A percentile compares a stretch with the other conserved stretches of the same genome.
These are phyloP conservation scores for Habrosyne pyritoides DNA, from an alignment of 2,888 invertebrate species.

Conservation along the genomic window DNA sequence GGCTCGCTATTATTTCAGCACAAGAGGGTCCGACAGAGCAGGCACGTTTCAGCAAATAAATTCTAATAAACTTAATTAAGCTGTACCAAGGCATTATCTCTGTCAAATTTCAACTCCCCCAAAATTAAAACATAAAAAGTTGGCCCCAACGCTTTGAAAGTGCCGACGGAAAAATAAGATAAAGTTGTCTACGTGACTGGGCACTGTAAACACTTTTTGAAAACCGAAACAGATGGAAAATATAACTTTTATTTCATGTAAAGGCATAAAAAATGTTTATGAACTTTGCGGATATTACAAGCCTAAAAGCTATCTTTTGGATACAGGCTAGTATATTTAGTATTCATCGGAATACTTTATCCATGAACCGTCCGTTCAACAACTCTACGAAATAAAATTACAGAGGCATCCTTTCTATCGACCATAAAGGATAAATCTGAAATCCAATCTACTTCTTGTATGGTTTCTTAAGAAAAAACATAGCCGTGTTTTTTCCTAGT, in stretches of 20 bases:
- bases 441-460: constrained; percentile 45
- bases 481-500: constrained; percentile 31
- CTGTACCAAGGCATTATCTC: constrained; percentile 72
- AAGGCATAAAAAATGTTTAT: neutral
- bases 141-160: constrained; percentile 43
- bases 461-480: constrained; percentile 44
- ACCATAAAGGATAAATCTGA: constrained; percentile 42
- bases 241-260: constrained; percentile 10
- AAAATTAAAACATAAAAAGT: constrained; percentile 67
- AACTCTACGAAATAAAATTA: constrained; percentile 23
- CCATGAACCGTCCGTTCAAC: neutral
- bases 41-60: constrained; percentile 72
- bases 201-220: constrained; percentile 34
- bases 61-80: constrained; percentile 82
- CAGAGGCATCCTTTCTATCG: constrained; percentile 25
- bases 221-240: constrained; percentile 17
- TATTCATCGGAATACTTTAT: neutral
- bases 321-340: neutral
- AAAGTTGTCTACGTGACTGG: constrained; percentile 65
- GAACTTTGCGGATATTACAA: neutral
- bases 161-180: constrained; percentile 57
- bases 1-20: constrained; percentile 17
- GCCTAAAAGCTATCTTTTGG: neutral
- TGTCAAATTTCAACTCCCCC: constrained; percentile 63
- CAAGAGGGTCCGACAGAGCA: constrained; percentile 29